Percentiles rank a stretch among this genome's conserved stretches.
These are phyloP conservation scores for Anolis apletophallus DNA, from an alignment of 2,797 vertebrate species.

Conservation along the genomic window DNA sequence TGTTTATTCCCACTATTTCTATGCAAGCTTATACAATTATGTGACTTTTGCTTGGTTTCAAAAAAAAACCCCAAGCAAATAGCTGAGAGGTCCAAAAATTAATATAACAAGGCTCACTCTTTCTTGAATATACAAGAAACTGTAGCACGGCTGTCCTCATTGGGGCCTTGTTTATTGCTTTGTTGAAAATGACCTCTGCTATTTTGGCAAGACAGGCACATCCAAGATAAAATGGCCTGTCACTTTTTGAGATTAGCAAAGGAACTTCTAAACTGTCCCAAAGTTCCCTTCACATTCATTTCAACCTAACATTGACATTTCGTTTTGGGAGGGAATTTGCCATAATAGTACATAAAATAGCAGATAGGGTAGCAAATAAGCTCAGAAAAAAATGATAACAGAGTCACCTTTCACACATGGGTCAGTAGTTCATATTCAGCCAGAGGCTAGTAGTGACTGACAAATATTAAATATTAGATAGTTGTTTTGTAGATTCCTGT, in stretches of 20 bases:
- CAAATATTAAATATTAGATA: constrained; percentile 15
- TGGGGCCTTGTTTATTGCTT: background rate
- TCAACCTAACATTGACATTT: constrained; percentile 1
- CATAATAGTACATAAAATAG: constrained; percentile 2
- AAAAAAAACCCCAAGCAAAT: background rate
- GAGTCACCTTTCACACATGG: constrained; percentile 1
- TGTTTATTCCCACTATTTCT: background rate
- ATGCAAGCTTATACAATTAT: too few relatives aligned
- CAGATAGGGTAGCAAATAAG: background rate
- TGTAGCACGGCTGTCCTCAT: background rate
- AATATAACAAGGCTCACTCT: background rate
- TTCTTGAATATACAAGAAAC: background rate
- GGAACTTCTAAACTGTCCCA: background rate
- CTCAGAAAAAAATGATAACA: background rate
- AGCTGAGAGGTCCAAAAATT: background rate
- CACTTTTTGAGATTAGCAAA: background rate
- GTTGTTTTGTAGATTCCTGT: background rate
- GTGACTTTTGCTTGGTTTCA: background rate
- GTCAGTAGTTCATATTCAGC: constrained; percentile 23
- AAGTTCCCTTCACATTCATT: background rate
- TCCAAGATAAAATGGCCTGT: background rate
- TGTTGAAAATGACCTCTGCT: background rate
- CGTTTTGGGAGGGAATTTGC: background rate
- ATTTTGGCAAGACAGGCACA: background rate
- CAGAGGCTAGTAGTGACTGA: constrained; percentile 16